Percentiles rank a stretch among this genome's conserved stretches.
These are phyloP conservation scores for Nemotelus nigrinus DNA, from an alignment of 2,888 invertebrate genomes.

Conservation along the genomic window DNA sequence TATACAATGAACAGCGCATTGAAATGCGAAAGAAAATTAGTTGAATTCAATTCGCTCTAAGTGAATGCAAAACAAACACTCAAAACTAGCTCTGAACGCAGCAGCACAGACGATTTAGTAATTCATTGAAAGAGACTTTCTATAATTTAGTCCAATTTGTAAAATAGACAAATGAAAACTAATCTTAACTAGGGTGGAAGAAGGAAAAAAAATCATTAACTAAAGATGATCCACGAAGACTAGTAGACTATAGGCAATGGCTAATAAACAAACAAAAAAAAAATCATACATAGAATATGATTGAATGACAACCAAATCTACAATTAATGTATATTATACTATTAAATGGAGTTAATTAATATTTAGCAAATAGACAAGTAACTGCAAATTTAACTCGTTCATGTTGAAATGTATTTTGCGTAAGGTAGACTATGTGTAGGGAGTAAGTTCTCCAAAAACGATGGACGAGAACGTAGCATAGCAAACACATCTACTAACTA, in stretches of 20 bases:
- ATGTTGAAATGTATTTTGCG: background rate
- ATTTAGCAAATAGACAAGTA: conserved; percentile 22
- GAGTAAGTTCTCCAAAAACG: background rate
- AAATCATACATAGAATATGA: conserved; percentile 7
- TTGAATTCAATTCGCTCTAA: conserved; percentile 33
- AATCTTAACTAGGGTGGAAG: conserved; percentile 16
- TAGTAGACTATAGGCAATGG: conserved; percentile 18
- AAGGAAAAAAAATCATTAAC: conserved; percentile 4
- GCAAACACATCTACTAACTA: background rate
- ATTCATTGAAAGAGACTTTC: conserved; percentile 21
- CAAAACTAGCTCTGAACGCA: conserved; percentile 4
- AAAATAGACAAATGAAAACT: conserved; percentile 21
- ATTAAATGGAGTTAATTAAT: conserved; percentile 24
- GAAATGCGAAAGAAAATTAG: conserved; percentile 12
- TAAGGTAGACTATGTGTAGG: background rate
- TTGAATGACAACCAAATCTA: conserved; percentile 37
- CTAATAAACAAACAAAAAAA: background rate
- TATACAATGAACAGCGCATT: conserved; percentile 10
- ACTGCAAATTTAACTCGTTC: background rate
- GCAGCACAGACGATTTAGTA: conserved; percentile 15
- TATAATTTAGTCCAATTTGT: conserved; percentile 42
- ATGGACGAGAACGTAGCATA: background rate
- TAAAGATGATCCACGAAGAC: conserved; percentile 8
- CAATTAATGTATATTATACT: conserved; percentile 18
- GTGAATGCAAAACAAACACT: conserved; percentile 19